Conservation (phyloP, 1,140 invertebrate genomes). For the Grapholita molesta region DNA sequence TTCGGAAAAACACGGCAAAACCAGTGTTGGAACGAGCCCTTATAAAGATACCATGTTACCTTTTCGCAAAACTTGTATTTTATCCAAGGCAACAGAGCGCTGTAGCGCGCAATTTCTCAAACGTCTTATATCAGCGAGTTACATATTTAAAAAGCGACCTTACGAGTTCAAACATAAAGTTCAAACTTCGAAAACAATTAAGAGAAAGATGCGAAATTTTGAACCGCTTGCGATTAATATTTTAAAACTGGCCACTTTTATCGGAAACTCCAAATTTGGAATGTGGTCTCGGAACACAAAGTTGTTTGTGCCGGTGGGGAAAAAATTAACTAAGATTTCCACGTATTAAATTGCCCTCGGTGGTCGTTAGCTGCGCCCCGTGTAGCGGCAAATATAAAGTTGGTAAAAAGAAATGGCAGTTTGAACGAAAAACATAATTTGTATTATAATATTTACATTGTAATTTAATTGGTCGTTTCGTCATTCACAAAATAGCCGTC, state of each 20-base stretch:
- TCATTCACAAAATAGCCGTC: not conserved
- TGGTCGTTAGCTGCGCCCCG: not conserved
- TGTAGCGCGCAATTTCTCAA: not conserved
- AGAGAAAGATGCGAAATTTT: not conserved
- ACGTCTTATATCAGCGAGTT: not conserved
- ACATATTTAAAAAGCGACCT: not conserved
- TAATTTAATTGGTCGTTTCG: not conserved
- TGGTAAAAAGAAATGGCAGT: not conserved
- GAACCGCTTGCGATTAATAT: not conserved
- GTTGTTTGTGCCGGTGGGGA: not conserved
- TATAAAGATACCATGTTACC: slow-evolving; percentile 26
- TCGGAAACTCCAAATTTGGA: slow-evolving; percentile 2
- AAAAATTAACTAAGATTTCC: not conserved
- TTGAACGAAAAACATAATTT: not conserved
- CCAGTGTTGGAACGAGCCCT: slow-evolving; percentile 39
- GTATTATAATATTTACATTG: too few relatives aligned
- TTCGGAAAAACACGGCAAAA: slow-evolving; percentile 40
- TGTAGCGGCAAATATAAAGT: not conserved
- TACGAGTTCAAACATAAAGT: not conserved
- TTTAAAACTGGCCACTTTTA: not conserved
- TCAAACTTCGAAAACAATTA: not conserved
- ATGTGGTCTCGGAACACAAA: not conserved
- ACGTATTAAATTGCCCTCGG: not conserved
- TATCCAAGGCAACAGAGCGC: not conserved
- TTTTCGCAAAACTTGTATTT: slow-evolving; percentile 8